Evolutionary conservation across 2,888 invertebrate species (phyloP), one percentile per base, ranked within the genome.

Genomic region (Orthonevra nobilis): DNA sequence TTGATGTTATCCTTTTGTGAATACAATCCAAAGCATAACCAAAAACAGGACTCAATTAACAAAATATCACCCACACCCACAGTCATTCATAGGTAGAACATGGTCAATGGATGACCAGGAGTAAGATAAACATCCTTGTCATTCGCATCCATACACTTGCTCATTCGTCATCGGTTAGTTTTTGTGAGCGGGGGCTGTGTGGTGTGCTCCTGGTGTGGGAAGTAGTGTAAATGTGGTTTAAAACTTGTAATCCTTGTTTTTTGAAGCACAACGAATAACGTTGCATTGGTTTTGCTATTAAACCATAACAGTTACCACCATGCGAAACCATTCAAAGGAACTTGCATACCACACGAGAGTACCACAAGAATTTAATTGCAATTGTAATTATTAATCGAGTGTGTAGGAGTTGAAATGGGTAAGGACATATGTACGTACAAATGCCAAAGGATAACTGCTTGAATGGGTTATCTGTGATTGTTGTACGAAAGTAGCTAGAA

Each of bases 381-480:
- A 70, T 63, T 69, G 75, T 70, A 70, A 75, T 75, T 75, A 75
- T 75, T 75, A 75, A 75, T 75, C 70, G 69, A 75, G 70, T 58
- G 32, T 54, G 10, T 56, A 42, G 34, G 15, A 17, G 4, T 56
- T 48, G 28, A 46, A 46, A 36, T 1, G 7, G 9, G 26, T 14
- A 23, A 10, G 15, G n/a, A 28, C 12, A 34, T 3, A 42, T 44
- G 14, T 36, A 17, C 12, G 30, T 12, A 30, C 26, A 50, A 48
- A 38, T 28, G 52, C n/a, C n/a, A 60, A 66, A 74, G 44, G 44
- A 74, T 66, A 61, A 66, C 58, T 64, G 32, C 38, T 40, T 68
- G 60, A 52, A 68, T 68, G 23, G 74, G 60, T 54, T 68, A 68
- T 74, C 60, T 74, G 68, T 74, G 68, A 74, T 74, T 74, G 74